phyloP scores from a whole-genome alignment of 2,888 invertebrate genomes.

The Odontothrips loti region DNA sequence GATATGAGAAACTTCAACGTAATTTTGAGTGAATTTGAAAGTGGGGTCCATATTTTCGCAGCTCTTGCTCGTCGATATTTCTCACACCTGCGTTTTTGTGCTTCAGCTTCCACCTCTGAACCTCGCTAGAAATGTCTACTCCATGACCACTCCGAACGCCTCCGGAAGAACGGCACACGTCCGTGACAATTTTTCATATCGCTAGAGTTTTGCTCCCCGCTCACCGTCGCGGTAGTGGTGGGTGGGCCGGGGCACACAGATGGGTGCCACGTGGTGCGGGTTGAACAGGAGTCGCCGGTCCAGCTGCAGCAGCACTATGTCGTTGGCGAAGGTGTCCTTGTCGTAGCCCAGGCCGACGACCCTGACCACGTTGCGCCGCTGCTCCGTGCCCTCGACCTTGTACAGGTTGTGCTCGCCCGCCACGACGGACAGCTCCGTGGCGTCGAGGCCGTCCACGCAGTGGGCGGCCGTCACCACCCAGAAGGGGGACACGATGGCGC shows the following conservation, averaged over 20 bases:
- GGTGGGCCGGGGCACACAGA: slow-evolving; percentile 44
- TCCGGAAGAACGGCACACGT: no score
- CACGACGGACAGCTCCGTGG: slow-evolving; percentile 40
- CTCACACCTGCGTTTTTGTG: no score
- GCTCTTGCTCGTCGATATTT: no score
- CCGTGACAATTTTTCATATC: no score
- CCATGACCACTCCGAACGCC: no score
- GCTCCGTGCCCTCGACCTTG: slow-evolving; percentile 41
- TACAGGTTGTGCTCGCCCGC: slow-evolving; percentile 44
- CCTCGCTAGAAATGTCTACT: no score
- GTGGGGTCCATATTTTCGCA: no score
- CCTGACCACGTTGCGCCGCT: slow-evolving; percentile 38
- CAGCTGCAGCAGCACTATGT: slow-evolving; percentile 42
- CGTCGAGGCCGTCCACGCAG: slow-evolving; percentile 40
- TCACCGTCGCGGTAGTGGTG: slow-evolving; percentile 32
- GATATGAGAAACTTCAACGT: no score
- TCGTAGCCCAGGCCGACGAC: slow-evolving; percentile 36
- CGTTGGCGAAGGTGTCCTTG: slow-evolving; percentile 39
- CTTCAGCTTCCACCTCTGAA: no score
- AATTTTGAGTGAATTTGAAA: no score
- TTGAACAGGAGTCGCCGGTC: slow-evolving; percentile 39
- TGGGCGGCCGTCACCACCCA: slow-evolving; percentile 43
- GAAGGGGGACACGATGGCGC: slow-evolving; percentile 40
- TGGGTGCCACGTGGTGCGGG: slow-evolving; percentile 43
- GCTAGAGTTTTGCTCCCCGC: no score